A percentile compares a stretch with the other conserved stretches of the same genome.
Evolutionary conservation across 2,113 vertebrate species (phyloP).

Genomic region (Centropristis striata): DNA sequence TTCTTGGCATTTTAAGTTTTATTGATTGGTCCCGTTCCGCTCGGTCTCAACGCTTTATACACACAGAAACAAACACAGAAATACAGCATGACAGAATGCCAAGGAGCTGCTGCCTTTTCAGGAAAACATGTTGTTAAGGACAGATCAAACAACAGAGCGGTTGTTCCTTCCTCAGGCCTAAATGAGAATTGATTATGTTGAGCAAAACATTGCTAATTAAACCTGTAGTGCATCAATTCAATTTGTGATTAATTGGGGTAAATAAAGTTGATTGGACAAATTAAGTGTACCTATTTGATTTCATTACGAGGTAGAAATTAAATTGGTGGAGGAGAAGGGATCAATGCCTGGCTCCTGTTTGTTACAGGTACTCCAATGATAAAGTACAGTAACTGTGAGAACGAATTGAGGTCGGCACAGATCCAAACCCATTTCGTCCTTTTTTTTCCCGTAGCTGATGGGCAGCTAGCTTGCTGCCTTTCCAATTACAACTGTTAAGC

Average conservation of each 20-base stretch:
- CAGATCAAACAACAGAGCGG: slow-evolving; percentile 60
- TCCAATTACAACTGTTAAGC: slow-evolving; percentile 71
- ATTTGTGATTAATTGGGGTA: slow-evolving; percentile 81
- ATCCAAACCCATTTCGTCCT: slow-evolving; percentile 50
- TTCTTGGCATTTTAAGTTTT: slow-evolving; percentile 81
- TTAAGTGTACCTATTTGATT: slow-evolving; percentile 80
- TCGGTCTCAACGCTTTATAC: slow-evolving; percentile 61
- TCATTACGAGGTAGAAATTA: slow-evolving; percentile 80
- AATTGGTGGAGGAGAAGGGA: slow-evolving; percentile 71
- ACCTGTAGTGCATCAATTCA: slow-evolving; percentile 76
- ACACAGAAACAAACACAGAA: slow-evolving; percentile 62
- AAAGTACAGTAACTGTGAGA: slow-evolving; percentile 56
- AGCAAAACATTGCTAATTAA: slow-evolving; percentile 80
- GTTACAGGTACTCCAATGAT: slow-evolving; percentile 57
- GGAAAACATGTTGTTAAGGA: slow-evolving; percentile 67
- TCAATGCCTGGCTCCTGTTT: slow-evolving; percentile 65
- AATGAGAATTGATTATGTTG: slow-evolving; percentile 83
- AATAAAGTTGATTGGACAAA: slow-evolving; percentile 84
- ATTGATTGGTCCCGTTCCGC: slow-evolving; percentile 75
- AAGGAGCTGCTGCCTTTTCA: slow-evolving; percentile 52
- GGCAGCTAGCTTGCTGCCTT: slow-evolving; percentile 54
- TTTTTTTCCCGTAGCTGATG: slow-evolving; percentile 35
- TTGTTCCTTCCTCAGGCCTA: slow-evolving; percentile 60
- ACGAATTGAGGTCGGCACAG: slow-evolving; percentile 45
- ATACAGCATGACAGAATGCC: slow-evolving; percentile 57